Conservation (phyloP, 2,113 vertebrate genomes). For the Labrus mixtus region DNA sequence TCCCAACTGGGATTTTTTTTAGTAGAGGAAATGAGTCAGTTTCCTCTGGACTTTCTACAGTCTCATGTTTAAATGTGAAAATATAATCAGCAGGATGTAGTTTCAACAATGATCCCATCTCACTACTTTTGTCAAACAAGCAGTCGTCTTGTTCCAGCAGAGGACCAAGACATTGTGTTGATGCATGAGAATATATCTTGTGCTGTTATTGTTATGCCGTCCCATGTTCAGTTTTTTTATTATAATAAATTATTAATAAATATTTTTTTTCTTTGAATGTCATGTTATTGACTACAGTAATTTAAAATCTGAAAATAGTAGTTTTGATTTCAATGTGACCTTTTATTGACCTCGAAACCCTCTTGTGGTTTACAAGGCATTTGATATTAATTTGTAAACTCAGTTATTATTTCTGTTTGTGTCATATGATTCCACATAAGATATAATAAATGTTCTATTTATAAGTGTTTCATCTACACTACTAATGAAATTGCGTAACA, state of each 20-base stretch:
- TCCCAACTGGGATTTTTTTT: not conserved
- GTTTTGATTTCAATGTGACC: constrained; percentile 29
- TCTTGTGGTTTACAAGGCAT: not conserved
- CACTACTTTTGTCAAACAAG: not conserved
- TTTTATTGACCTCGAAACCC: constrained; percentile 51
- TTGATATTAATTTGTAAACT: not conserved
- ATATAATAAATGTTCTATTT: not conserved
- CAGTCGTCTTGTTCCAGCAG: too few species aligned
- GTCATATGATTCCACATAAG: not conserved
- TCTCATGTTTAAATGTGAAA: not conserved
- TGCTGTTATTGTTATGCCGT: too few species aligned
- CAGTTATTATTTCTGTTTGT: not conserved
- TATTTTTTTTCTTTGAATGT: too few species aligned
- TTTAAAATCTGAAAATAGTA: not conserved
- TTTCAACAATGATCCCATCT: constrained; percentile 5
- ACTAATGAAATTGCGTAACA: constrained; percentile 12
- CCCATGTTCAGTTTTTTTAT: too few species aligned
- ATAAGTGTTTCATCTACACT: not conserved
- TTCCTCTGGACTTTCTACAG: not conserved
- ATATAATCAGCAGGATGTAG: not conserved
- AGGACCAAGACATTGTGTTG: too few species aligned
- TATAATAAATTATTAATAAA: too few species aligned
- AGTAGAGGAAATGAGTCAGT: constrained; percentile 3
- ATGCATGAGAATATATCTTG: not conserved
- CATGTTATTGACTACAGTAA: not conserved